Evolutionary conservation across 2,797 vertebrate species (phyloP).

Genomic region (Mormyrops boulengeri): DNA sequence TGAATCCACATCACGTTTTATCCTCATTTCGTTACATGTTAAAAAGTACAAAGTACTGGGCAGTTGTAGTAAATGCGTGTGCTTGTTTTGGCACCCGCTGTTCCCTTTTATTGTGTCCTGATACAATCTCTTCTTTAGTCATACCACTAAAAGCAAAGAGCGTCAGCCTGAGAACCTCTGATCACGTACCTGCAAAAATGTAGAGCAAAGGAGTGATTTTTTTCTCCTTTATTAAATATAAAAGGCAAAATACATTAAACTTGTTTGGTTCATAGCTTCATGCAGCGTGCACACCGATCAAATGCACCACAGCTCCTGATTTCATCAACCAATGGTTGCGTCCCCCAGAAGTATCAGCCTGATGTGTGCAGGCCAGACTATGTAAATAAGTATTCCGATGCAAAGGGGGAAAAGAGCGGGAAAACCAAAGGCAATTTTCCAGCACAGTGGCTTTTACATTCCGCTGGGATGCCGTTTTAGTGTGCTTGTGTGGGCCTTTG

Average conservation of each 20-base stretch:
- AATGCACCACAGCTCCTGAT: not conserved
- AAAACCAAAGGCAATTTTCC: constrained; percentile 10
- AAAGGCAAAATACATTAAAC: constrained; percentile 47
- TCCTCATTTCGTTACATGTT: not conserved
- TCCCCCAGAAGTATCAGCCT: not conserved
- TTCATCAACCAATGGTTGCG: not conserved
- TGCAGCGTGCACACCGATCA: not conserved
- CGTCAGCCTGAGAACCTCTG: constrained; percentile 26
- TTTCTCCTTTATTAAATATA: constrained; percentile 25
- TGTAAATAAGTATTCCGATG: not conserved
- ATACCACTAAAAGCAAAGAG: constrained; percentile 14
- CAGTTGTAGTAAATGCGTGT: not conserved
- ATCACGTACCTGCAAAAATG: constrained; percentile 30
- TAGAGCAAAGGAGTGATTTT: constrained; percentile 23
- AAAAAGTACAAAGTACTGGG: not conserved
- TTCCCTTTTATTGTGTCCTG: constrained; percentile 25
- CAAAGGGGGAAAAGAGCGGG: not conserved
- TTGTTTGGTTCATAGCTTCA: constrained; percentile 4
- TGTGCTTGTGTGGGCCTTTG: not conserved
- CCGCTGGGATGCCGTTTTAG: not conserved
- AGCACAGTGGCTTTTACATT: constrained; percentile 6
- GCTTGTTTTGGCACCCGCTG: not conserved
- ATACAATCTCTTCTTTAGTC: constrained; percentile 18
- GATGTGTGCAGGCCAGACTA: not conserved
- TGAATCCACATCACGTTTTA: not conserved